These are phyloP conservation scores for Danio rerio DNA, from an alignment of 2,113 vertebrate species.

Conservation along the genomic window DNA sequence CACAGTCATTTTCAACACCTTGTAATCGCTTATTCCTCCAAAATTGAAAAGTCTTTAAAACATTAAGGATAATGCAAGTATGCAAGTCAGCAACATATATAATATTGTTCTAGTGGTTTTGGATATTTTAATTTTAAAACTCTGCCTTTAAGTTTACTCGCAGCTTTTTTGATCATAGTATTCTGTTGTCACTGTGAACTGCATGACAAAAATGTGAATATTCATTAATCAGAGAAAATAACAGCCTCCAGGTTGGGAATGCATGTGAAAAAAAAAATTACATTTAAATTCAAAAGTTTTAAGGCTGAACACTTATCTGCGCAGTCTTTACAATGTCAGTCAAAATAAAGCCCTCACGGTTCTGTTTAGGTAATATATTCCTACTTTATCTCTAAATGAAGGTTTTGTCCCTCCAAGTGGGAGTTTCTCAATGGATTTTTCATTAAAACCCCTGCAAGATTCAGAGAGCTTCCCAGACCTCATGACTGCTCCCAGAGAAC, in stretches of 20 bases:
- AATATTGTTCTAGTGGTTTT: too few relatives aligned
- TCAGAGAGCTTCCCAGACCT: not conserved
- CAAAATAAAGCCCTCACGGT: not conserved
- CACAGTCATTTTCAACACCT: too few relatives aligned
- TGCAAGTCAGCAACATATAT: too few relatives aligned
- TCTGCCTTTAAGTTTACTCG: too few relatives aligned
- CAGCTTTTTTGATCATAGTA: not conserved
- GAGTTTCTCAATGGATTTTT: slow-evolving; percentile 9
- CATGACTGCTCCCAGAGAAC: not conserved
- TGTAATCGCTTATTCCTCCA: too few relatives aligned
- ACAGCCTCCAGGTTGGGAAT: not conserved
- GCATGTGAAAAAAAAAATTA: not conserved
- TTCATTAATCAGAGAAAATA: not conserved
- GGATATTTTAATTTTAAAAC: too few relatives aligned
- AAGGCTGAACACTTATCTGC: slow-evolving; percentile 6
- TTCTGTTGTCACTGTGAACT: not conserved
- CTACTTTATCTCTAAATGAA: not conserved
- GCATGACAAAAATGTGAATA: not conserved
- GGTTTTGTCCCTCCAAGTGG: not conserved
- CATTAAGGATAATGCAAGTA: too few relatives aligned
- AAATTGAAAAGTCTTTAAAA: too few relatives aligned
- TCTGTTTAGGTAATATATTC: not conserved
- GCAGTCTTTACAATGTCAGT: not conserved
- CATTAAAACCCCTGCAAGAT: slow-evolving; percentile 20
- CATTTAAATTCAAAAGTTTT: not conserved